phyloP scores from a whole-genome alignment of 2,888 invertebrate genomes.

The Isotomurus palustris region DNA sequence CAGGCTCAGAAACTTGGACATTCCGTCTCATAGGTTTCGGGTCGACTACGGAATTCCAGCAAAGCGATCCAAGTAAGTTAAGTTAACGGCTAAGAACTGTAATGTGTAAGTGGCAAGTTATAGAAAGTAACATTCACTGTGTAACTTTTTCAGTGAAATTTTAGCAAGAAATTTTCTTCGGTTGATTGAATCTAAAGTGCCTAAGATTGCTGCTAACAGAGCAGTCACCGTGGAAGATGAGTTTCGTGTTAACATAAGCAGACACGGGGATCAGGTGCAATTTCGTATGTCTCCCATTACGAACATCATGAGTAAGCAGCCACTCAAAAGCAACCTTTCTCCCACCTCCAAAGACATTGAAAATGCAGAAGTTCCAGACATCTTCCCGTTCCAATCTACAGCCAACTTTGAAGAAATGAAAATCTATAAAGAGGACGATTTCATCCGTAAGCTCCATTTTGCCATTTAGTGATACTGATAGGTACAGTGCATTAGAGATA shows the following conservation, averaged over 20 bases:
- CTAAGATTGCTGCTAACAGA: slow-evolving; percentile 15
- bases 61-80: slow-evolving; percentile 62
- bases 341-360: slow-evolving; percentile 53
- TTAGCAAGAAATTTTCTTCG: slow-evolving; percentile 36
- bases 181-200: slow-evolving; percentile 31
- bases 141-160: slow-evolving; percentile 28
- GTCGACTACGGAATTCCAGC: slow-evolving; percentile 70
- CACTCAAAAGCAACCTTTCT: slow-evolving; percentile 57
- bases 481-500: not conserved
- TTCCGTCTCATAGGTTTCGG: slow-evolving; percentile 68
- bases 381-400: slow-evolving; percentile 70
- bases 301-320: slow-evolving; percentile 61
- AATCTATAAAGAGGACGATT: slow-evolving; percentile 60
- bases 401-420: slow-evolving; percentile 62
- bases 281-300: slow-evolving; percentile 64
- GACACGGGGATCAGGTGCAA: slow-evolving; percentile 49
- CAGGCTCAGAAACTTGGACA: slow-evolving; percentile 63
- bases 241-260: slow-evolving; percentile 23
- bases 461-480: not conserved
- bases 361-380: slow-evolving; percentile 60
- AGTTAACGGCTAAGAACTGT: not conserved
- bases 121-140: not conserved
- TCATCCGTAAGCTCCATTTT: slow-evolving; percentile 64
- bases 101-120: not conserved
- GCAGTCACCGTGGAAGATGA: slow-evolving; percentile 28